These are phyloP conservation scores for Drosophila lacicola DNA, from an alignment of 2,888 invertebrate genomes.

Conservation along the genomic window DNA sequence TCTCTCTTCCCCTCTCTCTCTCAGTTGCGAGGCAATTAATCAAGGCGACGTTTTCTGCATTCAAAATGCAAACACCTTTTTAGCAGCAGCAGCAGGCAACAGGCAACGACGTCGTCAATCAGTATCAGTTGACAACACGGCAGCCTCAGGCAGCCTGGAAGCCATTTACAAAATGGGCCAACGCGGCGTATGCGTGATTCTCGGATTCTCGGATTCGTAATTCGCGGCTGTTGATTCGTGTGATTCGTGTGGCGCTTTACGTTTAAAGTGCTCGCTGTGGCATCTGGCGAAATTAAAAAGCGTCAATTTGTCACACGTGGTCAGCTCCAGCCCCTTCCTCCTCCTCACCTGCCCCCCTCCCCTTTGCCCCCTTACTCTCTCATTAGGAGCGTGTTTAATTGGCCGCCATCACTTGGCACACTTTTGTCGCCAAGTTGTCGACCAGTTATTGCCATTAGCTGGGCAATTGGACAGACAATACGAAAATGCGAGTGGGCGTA, in stretches of 20 bases:
- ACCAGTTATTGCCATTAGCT: conserved; percentile 75
- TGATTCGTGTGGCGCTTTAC: conserved; percentile 53
- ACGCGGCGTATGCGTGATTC: conserved; percentile 50
- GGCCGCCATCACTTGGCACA: conserved; percentile 53
- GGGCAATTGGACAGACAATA: conserved; percentile 64
- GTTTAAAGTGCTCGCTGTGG: conserved; percentile 44
- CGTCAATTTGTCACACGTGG: conserved; percentile 83
- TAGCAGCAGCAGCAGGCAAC: conserved; percentile 35
- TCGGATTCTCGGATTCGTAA: conserved; percentile 33
- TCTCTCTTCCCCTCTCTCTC: conserved; percentile 11
- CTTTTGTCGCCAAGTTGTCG: conserved; percentile 50
- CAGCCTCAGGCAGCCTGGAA: conserved; percentile 45
- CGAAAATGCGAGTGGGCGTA: conserved; percentile 62
- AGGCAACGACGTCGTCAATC: conserved; percentile 70
- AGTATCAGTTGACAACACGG: conserved; percentile 65
- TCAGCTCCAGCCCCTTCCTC: conserved; percentile 35
- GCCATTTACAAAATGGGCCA: conserved; percentile 49
- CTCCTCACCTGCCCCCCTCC: too few relatives aligned
- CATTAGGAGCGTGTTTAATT: too few relatives aligned
- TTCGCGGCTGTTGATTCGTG: conserved; percentile 30
- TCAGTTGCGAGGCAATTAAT: conserved; percentile 80
- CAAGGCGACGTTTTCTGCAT: conserved; percentile 72
- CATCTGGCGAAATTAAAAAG: conserved; percentile 80
- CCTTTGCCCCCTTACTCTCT: neutral
- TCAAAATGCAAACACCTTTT: conserved; percentile 79